Evolutionary conservation across 2,888 invertebrate species (phyloP).

Genomic region (Laothoe populi): DNA sequence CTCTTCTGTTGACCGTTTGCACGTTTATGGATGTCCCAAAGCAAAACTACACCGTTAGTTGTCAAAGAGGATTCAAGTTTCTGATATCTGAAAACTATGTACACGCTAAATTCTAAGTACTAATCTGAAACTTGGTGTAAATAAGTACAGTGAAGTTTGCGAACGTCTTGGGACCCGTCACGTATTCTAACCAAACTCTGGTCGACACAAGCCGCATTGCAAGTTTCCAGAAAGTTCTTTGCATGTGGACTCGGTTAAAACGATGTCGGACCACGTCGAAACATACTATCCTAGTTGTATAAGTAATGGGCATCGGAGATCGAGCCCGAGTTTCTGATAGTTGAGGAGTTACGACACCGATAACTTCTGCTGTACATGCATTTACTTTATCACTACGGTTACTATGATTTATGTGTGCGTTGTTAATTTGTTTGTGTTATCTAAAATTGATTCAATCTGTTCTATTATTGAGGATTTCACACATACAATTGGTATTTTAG

Average conservation of each 20-base stretch:
- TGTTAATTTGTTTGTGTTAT: not conserved
- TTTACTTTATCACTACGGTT: conserved; percentile 10
- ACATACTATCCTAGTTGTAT: conserved; percentile 41
- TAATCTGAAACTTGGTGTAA: conserved; percentile 32
- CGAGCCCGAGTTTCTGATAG: conserved; percentile 32
- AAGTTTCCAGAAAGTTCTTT: conserved; percentile 51
- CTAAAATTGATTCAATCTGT: too few species aligned
- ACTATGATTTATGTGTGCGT: conserved; percentile 18
- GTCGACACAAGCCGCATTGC: conserved; percentile 36
- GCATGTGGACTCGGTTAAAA: conserved; percentile 44
- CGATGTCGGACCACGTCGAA: conserved; percentile 42
- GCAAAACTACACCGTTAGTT: not conserved
- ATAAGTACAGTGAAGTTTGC: conserved; percentile 43
- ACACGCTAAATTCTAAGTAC: conserved; percentile 22
- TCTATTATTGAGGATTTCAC: too few species aligned
- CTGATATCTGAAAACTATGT: conserved; percentile 17
- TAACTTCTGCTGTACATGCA: conserved; percentile 24
- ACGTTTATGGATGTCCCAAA: not conserved
- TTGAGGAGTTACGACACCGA: conserved; percentile 32
- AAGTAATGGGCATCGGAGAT: conserved; percentile 39
- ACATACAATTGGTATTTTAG: too few species aligned
- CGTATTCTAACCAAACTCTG: conserved; percentile 43
- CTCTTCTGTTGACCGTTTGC: too few species aligned
- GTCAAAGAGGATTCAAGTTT: conserved; percentile 15
- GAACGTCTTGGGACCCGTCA: conserved; percentile 44